Conservation (phyloP, 2,797 vertebrate species). For the Helicolenus hilgendorfi region DNA sequence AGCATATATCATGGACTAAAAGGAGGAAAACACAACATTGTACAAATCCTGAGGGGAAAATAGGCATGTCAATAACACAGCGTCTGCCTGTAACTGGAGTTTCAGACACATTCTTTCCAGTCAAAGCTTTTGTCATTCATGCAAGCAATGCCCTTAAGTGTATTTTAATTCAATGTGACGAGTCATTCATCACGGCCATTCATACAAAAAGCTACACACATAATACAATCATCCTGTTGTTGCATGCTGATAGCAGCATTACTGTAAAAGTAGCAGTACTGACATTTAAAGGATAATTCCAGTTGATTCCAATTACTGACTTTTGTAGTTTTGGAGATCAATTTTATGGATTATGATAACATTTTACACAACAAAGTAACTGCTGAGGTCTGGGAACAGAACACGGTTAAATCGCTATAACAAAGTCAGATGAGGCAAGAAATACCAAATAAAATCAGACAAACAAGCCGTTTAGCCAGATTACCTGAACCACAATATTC, state of each 20-base stretch:
- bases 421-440: not conserved
- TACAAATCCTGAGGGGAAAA: not conserved
- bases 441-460: not conserved
- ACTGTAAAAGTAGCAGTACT: not conserved
- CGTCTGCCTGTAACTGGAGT: not conserved
- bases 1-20: not conserved
- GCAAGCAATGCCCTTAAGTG: not conserved
- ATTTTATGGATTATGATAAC: not conserved
- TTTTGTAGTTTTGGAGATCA: not conserved
- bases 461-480: not conserved
- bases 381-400: not conserved
- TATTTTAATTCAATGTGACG: not conserved
- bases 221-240: not conserved
- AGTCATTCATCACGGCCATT: not conserved
- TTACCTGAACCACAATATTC: not conserved
- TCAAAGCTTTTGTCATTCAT: not conserved
- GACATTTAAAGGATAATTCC: not conserved
- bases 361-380: not conserved
- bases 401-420: not conserved
- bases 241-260: not conserved
- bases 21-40: not conserved
- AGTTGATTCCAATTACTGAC: not conserved
- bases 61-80: not conserved
- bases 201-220: not conserved
- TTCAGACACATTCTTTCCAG: not conserved